phyloP scores from a whole-genome alignment of 2,797 vertebrate genomes.

The Mormyrus proboscirostris region DNA sequence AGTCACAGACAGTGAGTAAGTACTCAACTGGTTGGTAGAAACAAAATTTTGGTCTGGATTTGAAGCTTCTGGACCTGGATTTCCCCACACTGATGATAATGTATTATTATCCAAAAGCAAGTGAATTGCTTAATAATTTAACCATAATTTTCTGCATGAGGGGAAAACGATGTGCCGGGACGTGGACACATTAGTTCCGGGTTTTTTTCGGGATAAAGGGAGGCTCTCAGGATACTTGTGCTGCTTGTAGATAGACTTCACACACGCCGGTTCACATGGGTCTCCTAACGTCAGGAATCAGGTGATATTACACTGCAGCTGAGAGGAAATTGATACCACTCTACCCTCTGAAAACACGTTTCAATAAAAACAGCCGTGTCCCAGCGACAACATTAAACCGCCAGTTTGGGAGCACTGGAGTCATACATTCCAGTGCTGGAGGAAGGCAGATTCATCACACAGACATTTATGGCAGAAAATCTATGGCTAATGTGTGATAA shows the following conservation, averaged over 20 bases:
- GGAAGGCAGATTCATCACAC: not conserved
- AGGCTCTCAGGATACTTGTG: not conserved
- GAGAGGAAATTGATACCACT: not conserved
- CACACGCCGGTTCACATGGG: not conserved
- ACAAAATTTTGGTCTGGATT: no score
- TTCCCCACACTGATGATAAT: not conserved
- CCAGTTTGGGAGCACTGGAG: not conserved
- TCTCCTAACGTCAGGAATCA: not conserved
- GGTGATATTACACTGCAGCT: not conserved
- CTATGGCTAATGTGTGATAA: not conserved
- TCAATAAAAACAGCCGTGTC: not conserved
- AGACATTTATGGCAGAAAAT: slow-evolving; percentile 9
- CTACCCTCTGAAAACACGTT: not conserved
- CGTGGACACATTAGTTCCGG: not conserved
- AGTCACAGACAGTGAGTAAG: no score
- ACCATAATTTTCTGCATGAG: not conserved
- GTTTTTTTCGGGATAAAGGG: not conserved
- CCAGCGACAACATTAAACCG: not conserved
- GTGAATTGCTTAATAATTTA: not conserved
- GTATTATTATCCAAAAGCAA: not conserved
- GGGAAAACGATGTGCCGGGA: not conserved
- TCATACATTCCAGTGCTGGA: not conserved
- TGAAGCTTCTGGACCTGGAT: no score
- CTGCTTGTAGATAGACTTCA: not conserved
- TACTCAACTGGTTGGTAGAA: no score